Evolutionary conservation across 2,113 vertebrate genomes (phyloP).

Genomic region (Myxocyprinus asiaticus): DNA sequence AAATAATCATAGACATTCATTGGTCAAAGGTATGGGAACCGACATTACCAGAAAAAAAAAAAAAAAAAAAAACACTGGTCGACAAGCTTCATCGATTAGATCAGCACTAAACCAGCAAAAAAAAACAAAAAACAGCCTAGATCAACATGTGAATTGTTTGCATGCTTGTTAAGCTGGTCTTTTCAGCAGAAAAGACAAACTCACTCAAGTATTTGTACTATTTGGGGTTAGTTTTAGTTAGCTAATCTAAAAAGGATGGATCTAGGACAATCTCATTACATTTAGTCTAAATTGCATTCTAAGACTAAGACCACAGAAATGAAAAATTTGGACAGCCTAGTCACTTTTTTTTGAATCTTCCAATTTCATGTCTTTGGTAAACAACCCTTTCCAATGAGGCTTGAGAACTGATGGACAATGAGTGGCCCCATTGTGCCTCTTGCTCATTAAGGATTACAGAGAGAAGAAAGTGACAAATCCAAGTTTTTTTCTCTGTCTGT

Average conservation of each 20-base stretch:
- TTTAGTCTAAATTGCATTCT: not conserved
- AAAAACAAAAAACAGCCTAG: too few species aligned
- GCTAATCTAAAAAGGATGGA: not conserved
- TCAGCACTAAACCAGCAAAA: too few species aligned
- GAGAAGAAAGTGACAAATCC: slow-evolving; percentile 52
- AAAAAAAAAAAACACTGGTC: too few species aligned
- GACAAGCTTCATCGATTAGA: too few species aligned
- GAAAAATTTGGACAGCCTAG: slow-evolving; percentile 14
- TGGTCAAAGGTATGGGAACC: too few species aligned
- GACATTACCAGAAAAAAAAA: too few species aligned
- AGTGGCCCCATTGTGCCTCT: slow-evolving; percentile 23
- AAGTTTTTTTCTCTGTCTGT: slow-evolving; percentile 35
- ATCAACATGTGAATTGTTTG: too few species aligned
- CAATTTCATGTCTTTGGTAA: slow-evolving; percentile 39
- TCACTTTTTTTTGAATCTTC: slow-evolving; percentile 9
- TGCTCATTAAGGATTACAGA: slow-evolving; percentile 44
- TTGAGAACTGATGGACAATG: slow-evolving; percentile 9
- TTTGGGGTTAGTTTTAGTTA: not conserved
- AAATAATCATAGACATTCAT: too few species aligned
- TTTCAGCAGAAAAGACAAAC: too few species aligned
- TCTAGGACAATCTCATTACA: not conserved
- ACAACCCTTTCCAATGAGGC: slow-evolving; percentile 24
- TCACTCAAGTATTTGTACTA: too few species aligned
- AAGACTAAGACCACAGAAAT: not conserved
- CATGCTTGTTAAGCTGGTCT: too few species aligned